Base-by-base conservation (phyloP, 2,797 vertebrate genomes). In the Chloroceryle amazona region DNA sequence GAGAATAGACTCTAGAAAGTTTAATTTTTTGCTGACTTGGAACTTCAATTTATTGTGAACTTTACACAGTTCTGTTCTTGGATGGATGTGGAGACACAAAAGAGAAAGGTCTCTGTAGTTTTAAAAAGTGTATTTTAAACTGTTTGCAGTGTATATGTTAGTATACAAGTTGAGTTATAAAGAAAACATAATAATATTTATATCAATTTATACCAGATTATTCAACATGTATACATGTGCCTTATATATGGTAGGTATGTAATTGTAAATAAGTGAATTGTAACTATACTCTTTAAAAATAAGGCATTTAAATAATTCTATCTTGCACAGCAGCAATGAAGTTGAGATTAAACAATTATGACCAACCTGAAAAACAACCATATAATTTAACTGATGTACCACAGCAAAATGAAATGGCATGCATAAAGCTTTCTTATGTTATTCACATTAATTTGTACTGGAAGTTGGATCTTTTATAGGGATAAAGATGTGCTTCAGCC, bases 11-110 rank as follows among this genome's bases (percentile, higher is more conserved):
- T 66, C n/a, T 8, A 37, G 57, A 74, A 66, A 89, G 15, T 87
- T 84, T 65, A 37, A 65, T 12, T 28, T 95, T 89, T 91, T 90
- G 87, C 71, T 92, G 83, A 89, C 78, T 91, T 70, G n/a, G 10
- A 83, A 62, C 52, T 93, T 80, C 72, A 62, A 49, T 93, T 80
- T 74, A 44, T 41, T 29, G 15, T 66, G 73, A 94, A 81, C 13
- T 86, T 86, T 74, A 65, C 16, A 81, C 19, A 10, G 25, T 66
- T 90, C 12, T 73, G 1, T 41, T 86, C 21, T 35, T 66, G 35
- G 61, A 44, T 63, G 11, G 26, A 49, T 29, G 4, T 51, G 11
- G 63, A 68, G 31, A 55, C 20, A n/a, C 19, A 49, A 26, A 78
- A 29, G n/a, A 86, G 63, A 67, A 79, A 51, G 54, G 70, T 62